phyloP scores from a whole-genome alignment of 2,888 invertebrate genomes.

The Oxyscelio sp. region DNA sequence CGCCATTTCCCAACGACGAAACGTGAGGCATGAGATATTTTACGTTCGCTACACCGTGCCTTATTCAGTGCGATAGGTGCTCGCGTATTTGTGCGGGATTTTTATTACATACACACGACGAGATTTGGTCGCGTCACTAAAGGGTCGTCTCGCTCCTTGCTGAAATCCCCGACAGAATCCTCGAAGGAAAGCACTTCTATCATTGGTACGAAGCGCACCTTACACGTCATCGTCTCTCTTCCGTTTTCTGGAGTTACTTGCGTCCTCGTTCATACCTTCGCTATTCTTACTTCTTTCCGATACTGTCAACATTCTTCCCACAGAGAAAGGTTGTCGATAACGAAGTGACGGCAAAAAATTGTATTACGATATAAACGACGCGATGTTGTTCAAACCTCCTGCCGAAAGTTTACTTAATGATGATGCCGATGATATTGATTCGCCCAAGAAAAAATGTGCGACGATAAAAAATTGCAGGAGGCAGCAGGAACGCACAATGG shows the following conservation, averaged over 20 bases:
- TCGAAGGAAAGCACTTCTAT: conserved; percentile 38
- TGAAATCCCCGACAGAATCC: conserved; percentile 51
- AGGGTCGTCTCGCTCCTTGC: conserved; percentile 6
- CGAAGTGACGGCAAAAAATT: conserved; percentile 32
- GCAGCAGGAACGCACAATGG: neutral
- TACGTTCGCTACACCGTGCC: conserved; percentile 62
- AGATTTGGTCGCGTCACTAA: conserved; percentile 30
- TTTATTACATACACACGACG: conserved; percentile 60
- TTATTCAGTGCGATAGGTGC: conserved; percentile 64
- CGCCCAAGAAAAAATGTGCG: neutral
- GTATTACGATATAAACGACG: conserved; percentile 21
- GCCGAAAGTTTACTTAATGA: conserved; percentile 38
- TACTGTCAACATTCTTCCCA: conserved; percentile 40
- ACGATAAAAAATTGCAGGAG: conserved; percentile 9
- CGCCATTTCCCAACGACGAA: conserved; percentile 48
- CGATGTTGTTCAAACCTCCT: conserved; percentile 8
- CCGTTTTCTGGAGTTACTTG: conserved; percentile 7
- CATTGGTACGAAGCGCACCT: conserved; percentile 15
- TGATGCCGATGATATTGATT: conserved; percentile 25
- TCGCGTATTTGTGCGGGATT: conserved; percentile 56
- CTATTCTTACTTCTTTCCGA: conserved; percentile 53
- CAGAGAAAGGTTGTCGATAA: conserved; percentile 33
- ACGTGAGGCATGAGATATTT: conserved; percentile 71
- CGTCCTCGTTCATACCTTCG: conserved; percentile 37
- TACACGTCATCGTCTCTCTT: conserved; percentile 18